phyloP scores from a whole-genome alignment of 2,888 invertebrate species.

The Hydroisotoma schaefferi region DNA sequence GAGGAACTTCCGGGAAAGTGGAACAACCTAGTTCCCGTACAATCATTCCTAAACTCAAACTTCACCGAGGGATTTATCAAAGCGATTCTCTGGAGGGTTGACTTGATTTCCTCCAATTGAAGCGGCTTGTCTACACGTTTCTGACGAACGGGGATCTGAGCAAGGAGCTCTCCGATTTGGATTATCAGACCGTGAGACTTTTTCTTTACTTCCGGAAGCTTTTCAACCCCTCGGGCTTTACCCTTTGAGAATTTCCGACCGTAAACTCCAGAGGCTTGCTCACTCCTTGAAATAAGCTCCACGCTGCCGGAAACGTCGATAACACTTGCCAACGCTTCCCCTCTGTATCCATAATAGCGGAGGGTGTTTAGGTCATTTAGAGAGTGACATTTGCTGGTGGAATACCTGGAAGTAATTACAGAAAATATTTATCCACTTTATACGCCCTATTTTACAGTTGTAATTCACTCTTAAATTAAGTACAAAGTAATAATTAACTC shows the following conservation, averaged over 20 bases:
- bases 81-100: conserved; percentile 61
- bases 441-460: background rate
- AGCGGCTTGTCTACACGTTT: conserved; percentile 57
- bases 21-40: background rate
- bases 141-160: conserved; percentile 62
- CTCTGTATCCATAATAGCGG: conserved; percentile 64
- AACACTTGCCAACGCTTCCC: conserved; percentile 66
- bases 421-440: background rate
- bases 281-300: conserved; percentile 60
- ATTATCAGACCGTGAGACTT: conserved; percentile 70
- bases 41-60: conserved; percentile 25
- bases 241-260: conserved; percentile 58
- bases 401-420: conserved; percentile 54
- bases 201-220: conserved; percentile 52
- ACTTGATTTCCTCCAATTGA: conserved; percentile 62
- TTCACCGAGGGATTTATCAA: conserved; percentile 58
- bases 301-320: conserved; percentile 59
- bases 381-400: conserved; percentile 63
- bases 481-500: conserved; percentile 6
- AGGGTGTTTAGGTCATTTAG: conserved; percentile 57
- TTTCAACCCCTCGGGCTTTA: conserved; percentile 51
- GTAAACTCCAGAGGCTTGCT: conserved; percentile 56
- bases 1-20: background rate
- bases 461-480: background rate
- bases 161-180: conserved; percentile 63